phyloP scores from a whole-genome alignment of 64 coral and sea anemone genomes.

The Montipora cactus region DNA sequence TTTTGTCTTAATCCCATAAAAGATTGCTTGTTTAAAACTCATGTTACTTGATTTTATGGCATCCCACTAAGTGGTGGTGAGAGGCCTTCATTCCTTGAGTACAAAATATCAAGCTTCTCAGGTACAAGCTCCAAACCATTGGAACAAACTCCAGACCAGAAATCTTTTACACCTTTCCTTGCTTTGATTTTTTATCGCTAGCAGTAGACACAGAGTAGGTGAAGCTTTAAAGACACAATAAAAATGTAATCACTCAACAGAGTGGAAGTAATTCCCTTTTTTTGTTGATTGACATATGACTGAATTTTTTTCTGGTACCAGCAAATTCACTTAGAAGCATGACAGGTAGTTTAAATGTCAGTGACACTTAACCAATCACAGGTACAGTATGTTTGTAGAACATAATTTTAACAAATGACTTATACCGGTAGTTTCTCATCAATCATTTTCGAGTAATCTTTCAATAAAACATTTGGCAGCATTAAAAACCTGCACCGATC shows the following conservation, averaged over 20 bases:
- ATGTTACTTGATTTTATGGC: not conserved
- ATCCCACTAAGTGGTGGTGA: not conserved
- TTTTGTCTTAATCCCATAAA: not conserved
- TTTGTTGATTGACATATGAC: not conserved
- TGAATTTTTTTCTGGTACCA: constrained; percentile 18
- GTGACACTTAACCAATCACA: not conserved
- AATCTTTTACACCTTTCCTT: not conserved
- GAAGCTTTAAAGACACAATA: not conserved
- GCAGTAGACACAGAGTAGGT: not conserved
- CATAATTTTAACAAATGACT: not conserved
- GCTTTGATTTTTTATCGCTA: not conserved
- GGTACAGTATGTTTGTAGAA: not conserved
- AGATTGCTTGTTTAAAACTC: not conserved
- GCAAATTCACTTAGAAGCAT: not conserved
- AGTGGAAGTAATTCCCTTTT: not conserved
- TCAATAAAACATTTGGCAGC: too few species aligned
- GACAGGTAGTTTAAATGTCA: not conserved
- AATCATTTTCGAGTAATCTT: too few species aligned
- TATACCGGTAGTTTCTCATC: not conserved
- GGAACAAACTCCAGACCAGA: not conserved
- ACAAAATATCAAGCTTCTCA: not conserved
- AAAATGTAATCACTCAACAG: not conserved
- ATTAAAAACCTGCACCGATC: too few species aligned
- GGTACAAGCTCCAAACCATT: not conserved
- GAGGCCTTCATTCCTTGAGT: not conserved